These are phyloP conservation scores for Lepidochrysops patricia DNA, from an alignment of 2,888 invertebrate genomes.

Conservation along the genomic window DNA sequence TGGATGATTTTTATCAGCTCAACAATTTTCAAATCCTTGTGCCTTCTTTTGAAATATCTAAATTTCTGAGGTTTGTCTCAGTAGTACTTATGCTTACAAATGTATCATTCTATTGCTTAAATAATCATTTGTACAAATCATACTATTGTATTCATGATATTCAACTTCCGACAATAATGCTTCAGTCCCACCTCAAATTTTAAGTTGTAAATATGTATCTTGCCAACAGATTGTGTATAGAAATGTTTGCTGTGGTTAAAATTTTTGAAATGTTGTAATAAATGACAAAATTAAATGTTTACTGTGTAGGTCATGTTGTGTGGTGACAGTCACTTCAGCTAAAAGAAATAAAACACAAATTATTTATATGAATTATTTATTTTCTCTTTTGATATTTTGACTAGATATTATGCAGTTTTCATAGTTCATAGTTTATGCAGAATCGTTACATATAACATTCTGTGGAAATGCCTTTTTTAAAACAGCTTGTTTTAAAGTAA, in stretches of 20 bases:
- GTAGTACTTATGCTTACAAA: constrained; percentile 8
- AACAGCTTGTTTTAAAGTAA: too few relatives aligned
- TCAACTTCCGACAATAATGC: constrained; percentile 42
- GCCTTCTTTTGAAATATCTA: constrained; percentile 28
- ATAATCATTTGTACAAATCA: constrained; percentile 12
- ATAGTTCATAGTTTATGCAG: background rate
- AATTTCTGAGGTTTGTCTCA: constrained; percentile 21
- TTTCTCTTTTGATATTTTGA: background rate
- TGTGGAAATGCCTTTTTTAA: too few relatives aligned
- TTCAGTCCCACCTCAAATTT: constrained; percentile 42
- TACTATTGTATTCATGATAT: constrained; percentile 16
- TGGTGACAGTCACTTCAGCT: background rate
- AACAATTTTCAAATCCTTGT: constrained; percentile 28
- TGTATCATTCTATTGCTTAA: background rate
- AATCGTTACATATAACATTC: background rate
- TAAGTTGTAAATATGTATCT: constrained; percentile 37
- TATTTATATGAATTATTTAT: constrained; percentile 6
- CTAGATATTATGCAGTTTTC: background rate
- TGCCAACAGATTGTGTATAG: constrained; percentile 37
- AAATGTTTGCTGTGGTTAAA: constrained; percentile 28
- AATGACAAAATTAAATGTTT: constrained; percentile 26
- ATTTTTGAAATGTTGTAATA: constrained; percentile 46
- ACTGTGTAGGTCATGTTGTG: constrained; percentile 14
- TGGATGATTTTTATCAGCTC: constrained; percentile 18
- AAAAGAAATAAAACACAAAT: constrained; percentile 14